Percentiles rank a stretch among this genome's conserved stretches.
phyloP scores from a whole-genome alignment of 2,797 vertebrate genomes.

The Arvicola amphibius region DNA sequence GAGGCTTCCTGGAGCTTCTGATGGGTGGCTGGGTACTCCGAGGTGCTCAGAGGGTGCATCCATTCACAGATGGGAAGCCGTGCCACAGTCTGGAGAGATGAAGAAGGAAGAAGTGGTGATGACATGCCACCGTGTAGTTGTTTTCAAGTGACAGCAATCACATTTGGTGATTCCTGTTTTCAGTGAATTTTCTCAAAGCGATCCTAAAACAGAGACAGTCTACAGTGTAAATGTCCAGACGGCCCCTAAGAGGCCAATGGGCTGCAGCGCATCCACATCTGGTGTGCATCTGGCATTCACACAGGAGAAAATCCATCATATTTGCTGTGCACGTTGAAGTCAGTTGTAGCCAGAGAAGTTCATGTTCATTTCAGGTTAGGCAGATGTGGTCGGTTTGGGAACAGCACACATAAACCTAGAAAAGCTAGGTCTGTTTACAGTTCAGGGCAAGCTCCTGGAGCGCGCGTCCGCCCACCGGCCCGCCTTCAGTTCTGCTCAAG shows the following conservation, averaged over 20 bases:
- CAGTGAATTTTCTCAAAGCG: slow-evolving; percentile 66
- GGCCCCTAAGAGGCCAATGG: neutral
- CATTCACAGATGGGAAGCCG: neutral
- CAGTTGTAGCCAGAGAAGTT: neutral
- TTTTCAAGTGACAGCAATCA: slow-evolving; percentile 54
- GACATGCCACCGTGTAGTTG: neutral
- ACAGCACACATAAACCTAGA: neutral
- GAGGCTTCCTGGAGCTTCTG: neutral
- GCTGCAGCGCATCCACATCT: slow-evolving; percentile 61
- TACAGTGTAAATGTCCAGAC: slow-evolving; percentile 39
- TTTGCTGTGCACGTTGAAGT: slow-evolving; percentile 20
- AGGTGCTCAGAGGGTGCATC: neutral
- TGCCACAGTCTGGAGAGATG: neutral
- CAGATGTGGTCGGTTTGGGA: slow-evolving; percentile 22
- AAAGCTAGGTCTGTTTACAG: neutral
- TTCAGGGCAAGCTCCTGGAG: neutral
- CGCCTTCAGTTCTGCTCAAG: neutral
- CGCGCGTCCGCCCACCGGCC: too few relatives aligned
- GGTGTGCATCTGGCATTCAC: slow-evolving; percentile 67
- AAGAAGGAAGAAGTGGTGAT: neutral
- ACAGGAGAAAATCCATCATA: slow-evolving; percentile 34
- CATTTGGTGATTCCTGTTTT: slow-evolving; percentile 58
- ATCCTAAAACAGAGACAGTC: slow-evolving; percentile 50
- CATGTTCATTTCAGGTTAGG: slow-evolving; percentile 28
- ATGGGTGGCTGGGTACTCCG: neutral